Conservation (phyloP, 2,888 invertebrate genomes). For the Melinopterus prodromus region DNA sequence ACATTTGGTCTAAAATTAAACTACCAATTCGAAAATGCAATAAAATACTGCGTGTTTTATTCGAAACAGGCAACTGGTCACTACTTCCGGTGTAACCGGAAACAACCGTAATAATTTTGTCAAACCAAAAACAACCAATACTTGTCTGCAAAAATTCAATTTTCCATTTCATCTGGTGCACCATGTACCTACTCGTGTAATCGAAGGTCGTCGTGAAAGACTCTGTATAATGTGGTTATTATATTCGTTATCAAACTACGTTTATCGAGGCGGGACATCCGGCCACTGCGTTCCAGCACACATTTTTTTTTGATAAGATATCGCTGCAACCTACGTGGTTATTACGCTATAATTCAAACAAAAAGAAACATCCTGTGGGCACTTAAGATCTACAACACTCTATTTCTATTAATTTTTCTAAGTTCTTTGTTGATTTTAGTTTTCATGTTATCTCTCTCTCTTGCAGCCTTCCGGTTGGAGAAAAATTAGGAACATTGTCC, state of each 20-base stretch:
- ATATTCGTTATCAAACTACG: neutral
- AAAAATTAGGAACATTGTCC: slow-evolving; percentile 91
- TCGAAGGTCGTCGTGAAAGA: too few species aligned
- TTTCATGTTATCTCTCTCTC: neutral
- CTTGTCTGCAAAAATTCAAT: too few species aligned
- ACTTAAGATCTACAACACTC: neutral
- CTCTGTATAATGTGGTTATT: neutral
- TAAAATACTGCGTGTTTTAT: too few species aligned
- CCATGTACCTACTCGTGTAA: too few species aligned
- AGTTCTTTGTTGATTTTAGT: neutral
- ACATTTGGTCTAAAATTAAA: too few species aligned
- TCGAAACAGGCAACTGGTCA: too few species aligned
- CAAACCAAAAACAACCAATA: too few species aligned
- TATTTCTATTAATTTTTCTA: neutral
- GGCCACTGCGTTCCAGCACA: neutral
- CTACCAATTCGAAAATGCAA: too few species aligned
- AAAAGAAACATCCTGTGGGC: neutral
- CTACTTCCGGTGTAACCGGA: too few species aligned
- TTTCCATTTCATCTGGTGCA: too few species aligned
- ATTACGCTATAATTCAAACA: neutral
- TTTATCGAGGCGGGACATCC: neutral
- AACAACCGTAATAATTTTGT: too few species aligned
- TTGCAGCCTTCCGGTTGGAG: slow-evolving; percentile 92
- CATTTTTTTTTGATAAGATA: neutral
- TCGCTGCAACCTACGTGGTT: neutral